Evolutionary conservation across 2,797 vertebrate genomes (phyloP).

Genomic region (Acanthornis magna): DNA sequence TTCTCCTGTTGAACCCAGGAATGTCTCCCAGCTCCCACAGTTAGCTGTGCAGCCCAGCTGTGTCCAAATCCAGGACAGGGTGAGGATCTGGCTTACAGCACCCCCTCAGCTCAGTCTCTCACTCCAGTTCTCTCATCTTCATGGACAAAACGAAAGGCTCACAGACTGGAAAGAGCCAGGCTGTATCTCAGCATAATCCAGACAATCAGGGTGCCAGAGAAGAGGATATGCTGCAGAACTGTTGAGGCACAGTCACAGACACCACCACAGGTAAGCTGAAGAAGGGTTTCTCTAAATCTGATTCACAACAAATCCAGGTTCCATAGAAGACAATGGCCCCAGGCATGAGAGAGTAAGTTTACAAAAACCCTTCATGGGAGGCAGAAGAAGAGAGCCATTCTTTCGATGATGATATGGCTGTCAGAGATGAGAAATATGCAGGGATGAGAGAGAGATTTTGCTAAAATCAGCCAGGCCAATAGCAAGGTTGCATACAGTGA

Average conservation of each 20-base stretch:
- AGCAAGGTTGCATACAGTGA: neutral
- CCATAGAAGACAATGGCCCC: neutral
- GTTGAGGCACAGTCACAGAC: neutral
- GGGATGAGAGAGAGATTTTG: neutral
- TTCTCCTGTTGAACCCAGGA: neutral
- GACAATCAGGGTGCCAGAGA: fast-evolving
- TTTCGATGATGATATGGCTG: neutral
- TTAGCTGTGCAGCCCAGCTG: neutral
- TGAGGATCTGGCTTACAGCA: neutral
- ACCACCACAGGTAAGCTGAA: neutral
- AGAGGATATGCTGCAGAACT: neutral
- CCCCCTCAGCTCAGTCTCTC: neutral
- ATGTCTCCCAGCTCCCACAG: neutral
- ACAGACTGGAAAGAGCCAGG: neutral
- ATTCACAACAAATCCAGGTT: neutral
- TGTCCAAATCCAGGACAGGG: neutral
- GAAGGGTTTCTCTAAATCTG: neutral
- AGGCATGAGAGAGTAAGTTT: fast-evolving
- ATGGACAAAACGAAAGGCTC: neutral
- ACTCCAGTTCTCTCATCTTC: neutral
- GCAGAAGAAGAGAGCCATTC: neutral
- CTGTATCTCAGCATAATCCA: neutral
- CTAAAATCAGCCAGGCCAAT: neutral
- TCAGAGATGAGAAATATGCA: neutral
- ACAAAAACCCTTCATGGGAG: neutral